Evolutionary conservation across 2,113 vertebrate genomes (phyloP), one percentile per base, ranked within the genome.

Genomic region (Leucoraja erinaceus): DNA sequence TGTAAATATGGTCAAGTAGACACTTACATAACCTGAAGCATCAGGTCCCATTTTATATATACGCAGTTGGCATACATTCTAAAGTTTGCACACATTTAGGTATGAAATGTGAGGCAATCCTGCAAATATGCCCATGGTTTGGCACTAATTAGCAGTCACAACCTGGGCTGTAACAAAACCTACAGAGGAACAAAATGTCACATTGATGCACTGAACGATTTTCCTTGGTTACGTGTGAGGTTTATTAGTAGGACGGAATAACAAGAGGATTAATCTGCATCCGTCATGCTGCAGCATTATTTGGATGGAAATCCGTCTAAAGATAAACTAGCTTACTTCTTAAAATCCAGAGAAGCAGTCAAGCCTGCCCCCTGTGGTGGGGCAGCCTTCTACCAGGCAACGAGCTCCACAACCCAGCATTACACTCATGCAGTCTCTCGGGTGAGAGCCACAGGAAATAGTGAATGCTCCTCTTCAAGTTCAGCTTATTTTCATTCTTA

Each of bases 201-300:
- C 81, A 11, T 56, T 84, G 81, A 61, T 84, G 81, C 28, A 61
- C 56, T 61, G 59, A 84, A 84, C 81, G 59, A 12, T 10, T 54
- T 84, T 84, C 81, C n/a, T 25, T 84, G 81, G 9, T 59, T 61
- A 61, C 56, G 54, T 54, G 59, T 54, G 10, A 61, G 56, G 54
- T 61, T 84, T 56, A 84, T 84, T 84, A 84, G 10, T 61, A 25
- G 81, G 54, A 56, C 59, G 81, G 81, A 84, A 84, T 84, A 84
- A 84, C 56, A 61, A 84, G 81, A 84, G 81, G 25, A 59, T n/a
- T 84, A 84, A 84, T n/a, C 81, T 84, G 54, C 81, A 84, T 88
- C 83, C 31, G 59, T 22, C 12, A 16, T 63, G 14, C 61, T 61
- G 22, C 81, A 61, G 54, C 54, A 59, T 25, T 88, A 59, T n/a